Conservation (phyloP, 2,888 invertebrate genomes). For the Trichogramma evanescens region DNA sequence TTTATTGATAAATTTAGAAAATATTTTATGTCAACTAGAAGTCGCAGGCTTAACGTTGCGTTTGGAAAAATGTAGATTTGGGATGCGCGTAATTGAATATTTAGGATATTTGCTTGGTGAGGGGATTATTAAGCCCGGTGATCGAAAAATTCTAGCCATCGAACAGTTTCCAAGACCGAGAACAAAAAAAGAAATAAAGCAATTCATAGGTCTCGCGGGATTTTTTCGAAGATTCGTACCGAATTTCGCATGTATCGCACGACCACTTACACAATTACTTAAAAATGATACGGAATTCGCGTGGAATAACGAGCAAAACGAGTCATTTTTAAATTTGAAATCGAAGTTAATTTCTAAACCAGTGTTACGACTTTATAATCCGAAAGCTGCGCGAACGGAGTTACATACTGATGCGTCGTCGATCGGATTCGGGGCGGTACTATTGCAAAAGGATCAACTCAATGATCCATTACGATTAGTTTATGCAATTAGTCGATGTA, state of each 20-base stretch:
- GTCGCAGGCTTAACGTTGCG: neutral
- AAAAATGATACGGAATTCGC: too few relatives aligned
- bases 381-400: too few relatives aligned
- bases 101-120: neutral
- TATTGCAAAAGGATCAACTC: too few relatives aligned
- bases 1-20: slow-evolving; percentile 25
- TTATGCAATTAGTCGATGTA: too few relatives aligned
- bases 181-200: neutral
- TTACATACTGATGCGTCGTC: too few relatives aligned
- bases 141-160: neutral
- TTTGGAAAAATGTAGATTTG: slow-evolving; percentile 1
- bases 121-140: neutral
- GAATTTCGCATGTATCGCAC: neutral
- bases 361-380: too few relatives aligned
- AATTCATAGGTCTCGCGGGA: neutral
- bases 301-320: too few relatives aligned
- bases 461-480: neutral
- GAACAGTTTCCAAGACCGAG: neutral
- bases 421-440: too few relatives aligned
- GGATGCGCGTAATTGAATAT: neutral
- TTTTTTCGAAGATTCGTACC: neutral
- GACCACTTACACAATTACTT: neutral
- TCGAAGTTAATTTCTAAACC: neutral
- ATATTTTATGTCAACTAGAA: slow-evolving; percentile 18
- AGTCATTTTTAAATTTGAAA: too few relatives aligned